A percentile compares a stretch with the other conserved stretches of the same genome.
These are phyloP conservation scores for Trissolcus basalis DNA, from an alignment of 1,140 invertebrate species.

Conservation along the genomic window DNA sequence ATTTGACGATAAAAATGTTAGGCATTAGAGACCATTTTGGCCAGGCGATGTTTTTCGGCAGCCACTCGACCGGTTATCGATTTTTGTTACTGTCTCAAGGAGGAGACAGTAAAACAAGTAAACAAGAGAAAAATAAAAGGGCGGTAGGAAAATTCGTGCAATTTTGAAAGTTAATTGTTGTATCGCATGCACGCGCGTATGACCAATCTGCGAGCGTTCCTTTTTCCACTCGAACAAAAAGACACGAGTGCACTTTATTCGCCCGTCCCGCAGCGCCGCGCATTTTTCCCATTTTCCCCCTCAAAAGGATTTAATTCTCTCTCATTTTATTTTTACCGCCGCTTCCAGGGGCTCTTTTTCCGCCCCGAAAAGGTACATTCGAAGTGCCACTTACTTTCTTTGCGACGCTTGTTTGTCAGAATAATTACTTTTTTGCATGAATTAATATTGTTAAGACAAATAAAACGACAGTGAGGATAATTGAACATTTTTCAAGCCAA, in stretches of 20 bases:
- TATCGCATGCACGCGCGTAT: constrained; percentile 19
- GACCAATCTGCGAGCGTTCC: constrained; percentile 38
- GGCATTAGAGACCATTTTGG: no score
- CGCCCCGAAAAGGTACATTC: constrained; percentile 41
- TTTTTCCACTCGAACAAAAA: constrained; percentile 45
- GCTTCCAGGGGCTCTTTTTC: constrained; percentile 21
- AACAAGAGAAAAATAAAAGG: no score
- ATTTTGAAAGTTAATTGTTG: constrained; percentile 48
- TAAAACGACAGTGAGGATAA: constrained; percentile 18
- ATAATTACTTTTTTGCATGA: constrained; percentile 56
- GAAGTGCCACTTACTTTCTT: constrained; percentile 41
- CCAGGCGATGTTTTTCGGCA: no score
- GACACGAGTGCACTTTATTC: constrained; percentile 39
- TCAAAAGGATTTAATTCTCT: constrained; percentile 53
- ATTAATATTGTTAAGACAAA: constrained; percentile 47
- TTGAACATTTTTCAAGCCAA: constrained; percentile 3
- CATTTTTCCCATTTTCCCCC: constrained; percentile 25
- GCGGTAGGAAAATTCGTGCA: constrained; percentile 29
- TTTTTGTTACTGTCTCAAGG: no score
- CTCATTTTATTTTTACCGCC: constrained; percentile 41
- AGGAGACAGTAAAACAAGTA: no score
- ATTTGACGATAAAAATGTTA: no score
- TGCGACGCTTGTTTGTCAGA: constrained; percentile 47
- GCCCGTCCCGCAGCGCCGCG: constrained; percentile 14
- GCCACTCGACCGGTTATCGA: no score